Percentiles rank a stretch among this genome's conserved stretches.
Evolutionary conservation across 23 tunicate genomes (phyloP).

Genomic region (Clavelina lepadiformis): DNA sequence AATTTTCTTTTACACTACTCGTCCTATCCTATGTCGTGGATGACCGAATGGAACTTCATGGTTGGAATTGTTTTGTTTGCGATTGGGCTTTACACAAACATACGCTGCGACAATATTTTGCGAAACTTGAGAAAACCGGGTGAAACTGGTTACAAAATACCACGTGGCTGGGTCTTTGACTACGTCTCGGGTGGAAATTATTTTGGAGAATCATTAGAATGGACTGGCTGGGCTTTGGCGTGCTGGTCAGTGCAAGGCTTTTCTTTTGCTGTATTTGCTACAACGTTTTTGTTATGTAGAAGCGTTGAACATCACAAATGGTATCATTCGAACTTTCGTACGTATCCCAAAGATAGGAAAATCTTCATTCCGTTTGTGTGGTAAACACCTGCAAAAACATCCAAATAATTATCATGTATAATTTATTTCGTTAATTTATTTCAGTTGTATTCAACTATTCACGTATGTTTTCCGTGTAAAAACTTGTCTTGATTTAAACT

Average conservation of each 20-base stretch:
- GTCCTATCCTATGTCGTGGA: slow-evolving; percentile 35
- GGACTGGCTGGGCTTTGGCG: slow-evolving; percentile 70
- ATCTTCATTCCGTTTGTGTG: slow-evolving; percentile 52
- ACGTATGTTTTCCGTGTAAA: too few relatives aligned
- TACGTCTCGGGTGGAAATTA: slow-evolving; percentile 68
- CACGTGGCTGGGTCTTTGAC: slow-evolving; percentile 69
- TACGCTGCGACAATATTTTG: slow-evolving; percentile 56
- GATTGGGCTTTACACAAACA: slow-evolving; percentile 60
- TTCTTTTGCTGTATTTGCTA: slow-evolving; percentile 69
- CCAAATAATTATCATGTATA: too few relatives aligned
- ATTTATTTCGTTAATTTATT: too few relatives aligned
- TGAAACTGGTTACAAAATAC: slow-evolving; percentile 81
- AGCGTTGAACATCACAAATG: slow-evolving; percentile 69
- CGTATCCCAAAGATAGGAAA: slow-evolving; percentile 59
- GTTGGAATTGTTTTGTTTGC: slow-evolving; percentile 44
- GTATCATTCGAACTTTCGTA: slow-evolving; percentile 51
- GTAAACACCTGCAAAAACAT: too few relatives aligned
- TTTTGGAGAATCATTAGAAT: slow-evolving; percentile 56
- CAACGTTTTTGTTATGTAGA: slow-evolving; percentile 38
- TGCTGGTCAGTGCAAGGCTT: slow-evolving; percentile 72
- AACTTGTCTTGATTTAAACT: too few relatives aligned
- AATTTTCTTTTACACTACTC: slow-evolving; percentile 32
- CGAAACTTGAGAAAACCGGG: slow-evolving; percentile 67
- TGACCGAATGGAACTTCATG: slow-evolving; percentile 59
- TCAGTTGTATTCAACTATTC: too few relatives aligned